Evolutionary conservation across 2,888 invertebrate species (phyloP).

Genomic region (Dynastes grantii): DNA sequence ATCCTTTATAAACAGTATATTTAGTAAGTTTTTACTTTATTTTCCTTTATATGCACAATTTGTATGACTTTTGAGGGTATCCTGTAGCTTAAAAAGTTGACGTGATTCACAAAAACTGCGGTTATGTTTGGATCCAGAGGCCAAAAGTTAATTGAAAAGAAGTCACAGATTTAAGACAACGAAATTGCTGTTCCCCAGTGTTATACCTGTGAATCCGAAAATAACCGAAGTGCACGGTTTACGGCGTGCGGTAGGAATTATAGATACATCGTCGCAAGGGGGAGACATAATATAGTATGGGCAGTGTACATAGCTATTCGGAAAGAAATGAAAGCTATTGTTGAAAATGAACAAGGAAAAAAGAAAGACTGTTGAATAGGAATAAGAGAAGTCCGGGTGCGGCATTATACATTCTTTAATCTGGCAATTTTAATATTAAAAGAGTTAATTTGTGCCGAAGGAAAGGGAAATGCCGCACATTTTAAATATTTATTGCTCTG

Average conservation of each 20-base stretch:
- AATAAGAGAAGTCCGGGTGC: background rate
- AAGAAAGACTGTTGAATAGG: background rate
- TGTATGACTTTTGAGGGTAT: background rate
- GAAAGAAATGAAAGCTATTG: background rate
- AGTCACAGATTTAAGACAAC: too few species aligned
- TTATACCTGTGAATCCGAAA: too few species aligned
- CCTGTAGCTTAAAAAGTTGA: too few species aligned
- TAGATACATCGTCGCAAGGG: too few species aligned
- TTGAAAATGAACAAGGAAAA: background rate
- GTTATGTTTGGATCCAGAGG: too few species aligned
- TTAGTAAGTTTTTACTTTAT: background rate
- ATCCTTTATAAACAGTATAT: background rate
- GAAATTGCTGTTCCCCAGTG: too few species aligned
- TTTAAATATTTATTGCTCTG: slow-evolving; percentile 25
- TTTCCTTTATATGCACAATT: background rate
- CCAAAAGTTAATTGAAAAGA: too few species aligned
- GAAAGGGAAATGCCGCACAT: slow-evolving; percentile 10
- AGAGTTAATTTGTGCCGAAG: slow-evolving; percentile 13
- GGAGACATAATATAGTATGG: too few species aligned
- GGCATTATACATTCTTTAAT: slow-evolving; percentile 7
- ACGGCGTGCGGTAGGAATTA: too few species aligned
- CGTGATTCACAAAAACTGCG: too few species aligned
- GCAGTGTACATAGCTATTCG: too few species aligned
- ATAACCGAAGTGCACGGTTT: too few species aligned
- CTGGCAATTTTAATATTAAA: slow-evolving; percentile 18